Percentiles rank a stretch among this genome's conserved stretches.
These are phyloP conservation scores for Gymnarchus niloticus DNA, from an alignment of 2,113 vertebrate species.

Conservation along the genomic window DNA sequence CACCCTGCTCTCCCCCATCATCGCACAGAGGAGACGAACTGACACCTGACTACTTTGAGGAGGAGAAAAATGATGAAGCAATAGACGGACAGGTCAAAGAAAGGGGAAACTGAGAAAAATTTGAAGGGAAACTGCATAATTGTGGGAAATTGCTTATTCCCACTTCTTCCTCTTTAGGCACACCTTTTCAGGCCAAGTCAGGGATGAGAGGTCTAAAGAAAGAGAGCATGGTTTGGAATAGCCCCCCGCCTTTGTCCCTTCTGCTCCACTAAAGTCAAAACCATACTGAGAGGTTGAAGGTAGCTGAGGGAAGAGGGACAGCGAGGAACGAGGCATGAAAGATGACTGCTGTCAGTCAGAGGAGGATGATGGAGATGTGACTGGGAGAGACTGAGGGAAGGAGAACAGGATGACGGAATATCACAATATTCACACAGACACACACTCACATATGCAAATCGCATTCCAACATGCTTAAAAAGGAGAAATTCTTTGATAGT, in stretches of 20 bases:
- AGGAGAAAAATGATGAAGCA: not conserved
- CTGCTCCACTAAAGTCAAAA: not conserved
- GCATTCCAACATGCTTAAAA: not conserved
- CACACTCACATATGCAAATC: not conserved
- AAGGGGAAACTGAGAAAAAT: not conserved
- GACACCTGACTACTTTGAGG: not conserved
- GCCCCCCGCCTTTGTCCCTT: not conserved
- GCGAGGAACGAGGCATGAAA: constrained; percentile 13
- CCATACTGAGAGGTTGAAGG: not conserved
- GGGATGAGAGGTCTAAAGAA: not conserved
- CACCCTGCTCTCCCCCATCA: not conserved
- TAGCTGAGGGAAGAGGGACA: not conserved
- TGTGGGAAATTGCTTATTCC: not conserved
- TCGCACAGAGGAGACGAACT: not conserved
- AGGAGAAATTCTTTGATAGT: not conserved
- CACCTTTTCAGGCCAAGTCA: not conserved
- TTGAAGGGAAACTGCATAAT: not conserved
- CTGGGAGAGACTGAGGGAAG: not conserved
- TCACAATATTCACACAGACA: not conserved
- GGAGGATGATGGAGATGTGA: constrained; percentile 15
- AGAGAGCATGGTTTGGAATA: not conserved
- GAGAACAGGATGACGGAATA: constrained; percentile 7
- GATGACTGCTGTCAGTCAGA: constrained; percentile 5
- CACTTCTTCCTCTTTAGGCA: not conserved
- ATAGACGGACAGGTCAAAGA: not conserved